Percentiles rank a stretch among this genome's conserved stretches.
phyloP scores from a whole-genome alignment of 2,797 vertebrate species.

The Pelobates cultripes region DNA sequence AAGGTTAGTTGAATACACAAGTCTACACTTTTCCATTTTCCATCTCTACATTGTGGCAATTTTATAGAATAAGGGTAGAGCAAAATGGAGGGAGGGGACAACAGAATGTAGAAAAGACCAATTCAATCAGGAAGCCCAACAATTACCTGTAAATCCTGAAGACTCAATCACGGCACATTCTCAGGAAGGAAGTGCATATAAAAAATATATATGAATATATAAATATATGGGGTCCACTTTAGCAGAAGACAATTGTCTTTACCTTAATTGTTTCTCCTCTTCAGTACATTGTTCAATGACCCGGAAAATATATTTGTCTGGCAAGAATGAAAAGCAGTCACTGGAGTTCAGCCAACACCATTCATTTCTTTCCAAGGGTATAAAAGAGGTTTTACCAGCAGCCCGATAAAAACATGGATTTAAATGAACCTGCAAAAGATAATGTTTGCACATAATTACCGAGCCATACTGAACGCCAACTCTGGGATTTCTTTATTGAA shows the following conservation, averaged over 20 bases:
- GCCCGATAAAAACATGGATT: slow-evolving; percentile 84
- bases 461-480: not conserved
- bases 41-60: too few species aligned
- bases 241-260: slow-evolving; percentile 34
- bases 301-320: slow-evolving; percentile 74
- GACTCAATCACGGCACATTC: too few species aligned
- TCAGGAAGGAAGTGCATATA: too few species aligned
- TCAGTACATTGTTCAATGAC: slow-evolving; percentile 64
- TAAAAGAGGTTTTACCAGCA: slow-evolving; percentile 61
- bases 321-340: slow-evolving; percentile 80
- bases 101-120: too few species aligned
- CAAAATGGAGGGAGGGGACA: too few species aligned
- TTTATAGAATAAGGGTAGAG: too few species aligned
- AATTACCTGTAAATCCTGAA: too few species aligned
- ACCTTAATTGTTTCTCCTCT: slow-evolving; percentile 63
- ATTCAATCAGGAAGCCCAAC: too few species aligned
- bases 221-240: too few species aligned
- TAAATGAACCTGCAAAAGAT: slow-evolving; percentile 73
- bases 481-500: not conserved
- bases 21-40: too few species aligned
- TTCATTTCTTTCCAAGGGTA: slow-evolving; percentile 71
- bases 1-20: too few species aligned
- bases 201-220: too few species aligned
- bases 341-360: slow-evolving; percentile 76
- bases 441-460: not conserved